Evolutionary conservation across 1,140 invertebrate genomes (phyloP), one percentile per base, ranked within the genome.

Genomic region (Leptinotarsa lineolata): DNA sequence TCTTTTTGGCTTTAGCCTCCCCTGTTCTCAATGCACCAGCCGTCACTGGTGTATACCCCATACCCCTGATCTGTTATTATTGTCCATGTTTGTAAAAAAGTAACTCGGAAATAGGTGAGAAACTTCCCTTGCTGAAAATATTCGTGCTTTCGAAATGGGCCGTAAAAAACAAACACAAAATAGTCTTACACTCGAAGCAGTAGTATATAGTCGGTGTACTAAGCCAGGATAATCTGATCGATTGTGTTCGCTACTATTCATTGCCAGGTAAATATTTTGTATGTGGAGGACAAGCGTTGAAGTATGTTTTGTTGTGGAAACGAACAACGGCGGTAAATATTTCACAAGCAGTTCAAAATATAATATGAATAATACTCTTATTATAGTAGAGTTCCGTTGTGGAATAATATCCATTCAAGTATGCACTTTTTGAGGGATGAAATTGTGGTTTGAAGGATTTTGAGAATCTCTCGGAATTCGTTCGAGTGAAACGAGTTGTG

Each of bases 211-310:
- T 39, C 30, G 45, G 66, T 46, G 39, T 44, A 68, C 30, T 46
- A 68, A 68, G 66, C 66, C 66, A 44, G 66, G 66, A 68, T 68
- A 68, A 68, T 68, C 66, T 54, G 1, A 30, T 16, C 20, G 30
- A 24, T 68, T 20, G n/a, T 68, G 22, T 45, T 22, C 20, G 66
- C 66, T 68, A 22, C 66, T 22, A 45, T 68, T 68, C 66, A 68
- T 45, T 48, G 30, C 66, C 66, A 68, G 66, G 66, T 68, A 68
- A 68, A 68, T 68, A 68, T 68, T 68, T 54, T 68, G 30, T 22
- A 11, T 64, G 21, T 64, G 30, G 13, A 54, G 66, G 48, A 68
- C 66, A 68, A 45, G 22, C 66, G 66, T 3, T 39, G 30, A 39
- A 39, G 30, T 39, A 3, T 0, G 30, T 39, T 39, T 39, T 39